Percentiles rank a stretch among this genome's conserved stretches.
Evolutionary conservation across 2,113 vertebrate species (phyloP).

Genomic region (Cyprinodon variegatus): DNA sequence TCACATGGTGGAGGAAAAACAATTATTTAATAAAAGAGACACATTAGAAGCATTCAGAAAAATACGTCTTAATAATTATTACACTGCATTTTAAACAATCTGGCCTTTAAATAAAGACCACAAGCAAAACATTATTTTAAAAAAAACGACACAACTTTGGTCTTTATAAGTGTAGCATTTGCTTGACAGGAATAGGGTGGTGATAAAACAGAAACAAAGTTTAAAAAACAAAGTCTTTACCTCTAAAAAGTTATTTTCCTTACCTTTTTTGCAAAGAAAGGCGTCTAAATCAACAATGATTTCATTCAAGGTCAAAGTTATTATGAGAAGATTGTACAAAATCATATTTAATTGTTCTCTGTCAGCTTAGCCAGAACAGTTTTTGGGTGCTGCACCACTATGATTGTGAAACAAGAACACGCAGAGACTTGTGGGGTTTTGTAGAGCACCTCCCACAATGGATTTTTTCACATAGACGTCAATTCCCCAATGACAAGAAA

Average conservation of each 20-base stretch:
- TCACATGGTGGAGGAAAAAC: conserved; percentile 14
- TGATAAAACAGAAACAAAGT: background rate
- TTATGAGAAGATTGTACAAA: conserved; percentile 14
- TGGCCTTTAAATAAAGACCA: no score
- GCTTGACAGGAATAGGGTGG: no score
- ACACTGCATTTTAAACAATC: no score
- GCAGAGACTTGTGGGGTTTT: background rate
- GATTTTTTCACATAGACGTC: no score
- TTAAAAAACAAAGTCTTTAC: background rate
- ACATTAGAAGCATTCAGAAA: background rate
- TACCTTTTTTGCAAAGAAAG: conserved; percentile 27
- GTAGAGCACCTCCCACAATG: background rate
- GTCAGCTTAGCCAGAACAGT: background rate
- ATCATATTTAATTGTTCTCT: conserved; percentile 30
- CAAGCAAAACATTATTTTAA: no score
- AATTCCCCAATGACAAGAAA: background rate
- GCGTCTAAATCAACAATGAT: background rate
- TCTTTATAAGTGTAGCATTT: no score
- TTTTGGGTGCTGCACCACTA: background rate
- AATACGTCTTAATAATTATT: no score
- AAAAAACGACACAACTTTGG: no score
- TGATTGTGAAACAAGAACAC: background rate
- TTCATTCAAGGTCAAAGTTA: conserved; percentile 28
- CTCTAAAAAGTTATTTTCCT: conserved; percentile 12
- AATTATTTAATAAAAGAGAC: background rate